phyloP scores from a whole-genome alignment of 1,140 invertebrate species.

The Euwallacea fornicatus region DNA sequence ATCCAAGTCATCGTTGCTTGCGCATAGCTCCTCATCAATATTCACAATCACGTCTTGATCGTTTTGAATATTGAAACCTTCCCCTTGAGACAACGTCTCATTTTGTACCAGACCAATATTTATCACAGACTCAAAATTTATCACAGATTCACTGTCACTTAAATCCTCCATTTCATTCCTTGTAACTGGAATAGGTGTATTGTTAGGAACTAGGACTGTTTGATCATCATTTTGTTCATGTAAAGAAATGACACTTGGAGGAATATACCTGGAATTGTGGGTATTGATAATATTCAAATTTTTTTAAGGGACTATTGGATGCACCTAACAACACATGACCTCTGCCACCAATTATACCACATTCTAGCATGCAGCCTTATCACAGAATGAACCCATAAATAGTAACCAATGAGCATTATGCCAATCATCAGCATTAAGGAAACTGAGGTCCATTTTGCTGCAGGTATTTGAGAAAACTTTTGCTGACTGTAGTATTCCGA shows the following conservation, averaged over 20 bases:
- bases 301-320: neutral
- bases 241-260: conserved; percentile 38
- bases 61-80: conserved; percentile 6
- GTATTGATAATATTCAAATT: neutral
- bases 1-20: conserved; percentile 25
- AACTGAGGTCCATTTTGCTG: conserved; percentile 56
- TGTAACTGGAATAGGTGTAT: conserved; percentile 27
- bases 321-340: conserved; percentile 54
- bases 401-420: conserved; percentile 56
- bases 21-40: conserved; percentile 16
- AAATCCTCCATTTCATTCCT: conserved; percentile 17
- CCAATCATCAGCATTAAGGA: conserved; percentile 56
- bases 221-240: conserved; percentile 13
- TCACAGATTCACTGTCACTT: conserved; percentile 27
- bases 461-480: conserved; percentile 55
- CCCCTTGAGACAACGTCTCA: conserved; percentile 13
- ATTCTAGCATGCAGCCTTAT: conserved; percentile 56
- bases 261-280: conserved; percentile 38
- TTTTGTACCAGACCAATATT: conserved; percentile 10
- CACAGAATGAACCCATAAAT: conserved; percentile 56
- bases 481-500: conserved; percentile 57
- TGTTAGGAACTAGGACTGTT: conserved; percentile 18
- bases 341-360: conserved; percentile 61
- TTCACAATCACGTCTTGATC: conserved; percentile 17
- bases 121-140: conserved; percentile 30